A percentile compares a stretch with the other conserved stretches of the same genome.
phyloP scores from a whole-genome alignment of 2,113 vertebrate species.

The Zosterops borbonicus region DNA sequence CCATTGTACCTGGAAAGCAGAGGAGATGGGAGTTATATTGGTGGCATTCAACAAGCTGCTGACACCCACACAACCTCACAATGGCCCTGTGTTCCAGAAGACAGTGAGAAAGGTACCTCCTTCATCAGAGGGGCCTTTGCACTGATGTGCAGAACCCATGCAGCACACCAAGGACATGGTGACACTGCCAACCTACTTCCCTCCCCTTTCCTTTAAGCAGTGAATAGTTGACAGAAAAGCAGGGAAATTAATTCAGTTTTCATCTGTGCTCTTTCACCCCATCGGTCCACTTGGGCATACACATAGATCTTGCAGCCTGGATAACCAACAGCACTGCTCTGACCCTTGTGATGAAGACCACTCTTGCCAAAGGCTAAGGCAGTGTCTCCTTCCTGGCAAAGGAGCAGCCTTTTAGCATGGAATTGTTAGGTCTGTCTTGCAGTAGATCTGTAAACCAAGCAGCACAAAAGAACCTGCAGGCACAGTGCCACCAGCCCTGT shows the following conservation, averaged over 20 bases:
- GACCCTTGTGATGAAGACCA: not conserved
- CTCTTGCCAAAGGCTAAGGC: not conserved
- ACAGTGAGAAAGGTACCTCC: not conserved
- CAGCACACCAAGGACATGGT: not conserved
- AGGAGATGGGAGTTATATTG: not conserved
- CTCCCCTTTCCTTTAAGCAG: not conserved
- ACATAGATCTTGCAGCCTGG: not conserved
- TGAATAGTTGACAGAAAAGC: not conserved
- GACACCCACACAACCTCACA: not conserved
- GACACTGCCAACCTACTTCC: not conserved
- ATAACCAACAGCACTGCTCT: not conserved
- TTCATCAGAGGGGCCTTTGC: not conserved
- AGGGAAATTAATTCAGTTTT: not conserved
- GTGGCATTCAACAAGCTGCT: not conserved
- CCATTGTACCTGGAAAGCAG: conserved; percentile 87
- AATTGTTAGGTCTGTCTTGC: not conserved
- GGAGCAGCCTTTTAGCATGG: not conserved
- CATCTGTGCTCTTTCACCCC: not conserved
- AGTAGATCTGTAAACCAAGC: not conserved
- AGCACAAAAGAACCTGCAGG: not conserved
- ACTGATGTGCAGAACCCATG: not conserved
- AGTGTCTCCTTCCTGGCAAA: not conserved
- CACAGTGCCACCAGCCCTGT: not conserved
- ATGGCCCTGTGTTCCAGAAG: not conserved
- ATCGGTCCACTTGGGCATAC: not conserved